phyloP scores from a whole-genome alignment of 1,140 invertebrate species.

The Euura saliciscinereae region DNA sequence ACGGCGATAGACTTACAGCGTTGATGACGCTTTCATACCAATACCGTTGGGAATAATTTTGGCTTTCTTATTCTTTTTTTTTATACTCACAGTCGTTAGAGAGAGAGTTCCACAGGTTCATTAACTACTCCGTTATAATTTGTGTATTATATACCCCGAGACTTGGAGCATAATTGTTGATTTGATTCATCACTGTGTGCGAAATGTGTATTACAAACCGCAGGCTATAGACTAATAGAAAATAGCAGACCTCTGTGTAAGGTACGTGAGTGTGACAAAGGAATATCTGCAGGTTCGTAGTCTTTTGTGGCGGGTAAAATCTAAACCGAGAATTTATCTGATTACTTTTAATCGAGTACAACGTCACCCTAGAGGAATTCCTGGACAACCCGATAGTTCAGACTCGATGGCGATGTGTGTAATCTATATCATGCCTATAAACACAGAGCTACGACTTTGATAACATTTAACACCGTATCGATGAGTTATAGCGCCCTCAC shows the following conservation, averaged over 20 bases:
- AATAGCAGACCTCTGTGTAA: too few relatives aligned
- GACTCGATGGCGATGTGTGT: not conserved
- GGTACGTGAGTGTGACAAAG: not conserved
- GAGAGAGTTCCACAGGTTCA: not conserved
- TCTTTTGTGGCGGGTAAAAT: too few relatives aligned
- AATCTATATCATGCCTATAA: too few relatives aligned
- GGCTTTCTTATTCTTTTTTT: not conserved
- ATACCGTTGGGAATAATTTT: not conserved
- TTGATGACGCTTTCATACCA: not conserved
- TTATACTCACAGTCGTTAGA: not conserved
- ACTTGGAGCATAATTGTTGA: too few relatives aligned
- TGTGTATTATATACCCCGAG: too few relatives aligned
- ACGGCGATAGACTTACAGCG: not conserved
- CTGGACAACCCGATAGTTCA: not conserved
- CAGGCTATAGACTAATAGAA: too few relatives aligned
- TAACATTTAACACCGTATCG: too few relatives aligned
- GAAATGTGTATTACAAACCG: too few relatives aligned
- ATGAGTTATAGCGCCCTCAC: too few relatives aligned
- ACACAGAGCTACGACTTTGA: too few relatives aligned
- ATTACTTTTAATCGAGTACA: not conserved
- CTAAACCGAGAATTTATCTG: not conserved
- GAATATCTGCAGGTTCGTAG: not conserved
- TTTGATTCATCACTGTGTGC: too few relatives aligned
- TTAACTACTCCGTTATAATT: not conserved
- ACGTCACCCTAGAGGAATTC: not conserved